Base-by-base conservation (phyloP, 2,797 vertebrate genomes). In the Spinibarbus caldwelli region DNA sequence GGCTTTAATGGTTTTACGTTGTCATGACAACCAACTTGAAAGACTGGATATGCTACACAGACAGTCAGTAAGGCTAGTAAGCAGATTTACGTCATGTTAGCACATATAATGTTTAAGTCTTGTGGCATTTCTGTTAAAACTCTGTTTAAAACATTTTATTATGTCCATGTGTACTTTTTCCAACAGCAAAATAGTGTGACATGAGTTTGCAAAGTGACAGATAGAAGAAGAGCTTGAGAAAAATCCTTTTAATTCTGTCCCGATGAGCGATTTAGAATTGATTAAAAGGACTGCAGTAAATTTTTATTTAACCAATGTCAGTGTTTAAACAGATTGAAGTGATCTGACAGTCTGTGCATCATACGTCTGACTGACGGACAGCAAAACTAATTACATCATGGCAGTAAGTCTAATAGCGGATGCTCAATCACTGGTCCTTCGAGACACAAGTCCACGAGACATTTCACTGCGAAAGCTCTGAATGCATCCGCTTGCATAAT, bases 391-490 rank as follows among this genome's bases (percentile, higher is more conserved):
- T 68, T 67, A 36, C 45, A 80, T 80, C 21, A 66, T 52, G 78
- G 64, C 45, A 68, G 21, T 68, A 52, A 80, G 78, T 80, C 64
- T 80, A 80, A 80, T 80, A 68, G 66, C 17, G 21, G 31, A 68
- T 52, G 45, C 78, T 80, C 78, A 54, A 19, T 49, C 23, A 26
- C 31, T 52, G 45, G 45, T 14, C 45, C 12, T 52, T 54, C 5
- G 29, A 80, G 62, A 68, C 43, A 38, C 21, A 45, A 80, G 64
- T 38, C 43, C 62, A 67, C 21, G 2, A 80, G 45, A 68, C 67
- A 52, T 68, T 80, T 80, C 31, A 68, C 45, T 34, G 41, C 3
- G 4, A 67, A 19, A 80, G 29, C 29, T n/a, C 62, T 80, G 59
- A 80, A 67, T 26, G 36, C 34, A 79, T 19, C 57, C 15, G 31